Percentiles rank a stretch among this genome's conserved stretches.
phyloP scores from a whole-genome alignment of 2,113 vertebrate genomes.

The Oreotrochilus melanogaster region DNA sequence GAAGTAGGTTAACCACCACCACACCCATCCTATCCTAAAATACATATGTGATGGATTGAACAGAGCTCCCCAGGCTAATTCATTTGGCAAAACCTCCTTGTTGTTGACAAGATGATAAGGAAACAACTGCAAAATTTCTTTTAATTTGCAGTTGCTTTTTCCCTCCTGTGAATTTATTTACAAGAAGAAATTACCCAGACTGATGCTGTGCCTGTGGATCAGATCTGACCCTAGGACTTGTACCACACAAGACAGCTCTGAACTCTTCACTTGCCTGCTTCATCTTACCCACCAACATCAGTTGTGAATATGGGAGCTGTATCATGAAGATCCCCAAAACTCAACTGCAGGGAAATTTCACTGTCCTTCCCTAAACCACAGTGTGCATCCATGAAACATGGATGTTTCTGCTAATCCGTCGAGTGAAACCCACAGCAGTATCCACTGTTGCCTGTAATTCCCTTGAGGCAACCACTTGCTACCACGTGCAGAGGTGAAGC shows the following conservation, averaged over 20 bases:
- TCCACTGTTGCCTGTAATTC: neutral
- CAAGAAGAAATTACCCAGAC: neutral
- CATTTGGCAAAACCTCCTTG: neutral
- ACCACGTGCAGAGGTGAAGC: neutral
- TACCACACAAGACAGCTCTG: neutral
- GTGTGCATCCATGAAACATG: neutral
- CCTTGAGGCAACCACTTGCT: neutral
- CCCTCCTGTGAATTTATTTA: neutral
- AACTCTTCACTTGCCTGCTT: neutral
- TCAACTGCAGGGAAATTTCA: neutral
- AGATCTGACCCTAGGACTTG: neutral
- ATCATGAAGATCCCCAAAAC: neutral
- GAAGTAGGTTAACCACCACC: neutral
- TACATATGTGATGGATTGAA: neutral
- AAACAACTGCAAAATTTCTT: neutral
- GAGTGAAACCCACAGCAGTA: neutral
- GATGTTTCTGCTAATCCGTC: neutral
- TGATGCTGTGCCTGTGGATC: neutral
- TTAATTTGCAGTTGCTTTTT: neutral
- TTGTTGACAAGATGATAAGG: neutral
- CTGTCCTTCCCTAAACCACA: neutral
- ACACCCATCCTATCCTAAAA: neutral
- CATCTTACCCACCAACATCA: neutral
- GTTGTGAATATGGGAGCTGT: fast-evolving
- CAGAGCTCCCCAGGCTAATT: neutral